Conservation (phyloP, 1,140 invertebrate genomes). For the Tetraneura akinire region DNA sequence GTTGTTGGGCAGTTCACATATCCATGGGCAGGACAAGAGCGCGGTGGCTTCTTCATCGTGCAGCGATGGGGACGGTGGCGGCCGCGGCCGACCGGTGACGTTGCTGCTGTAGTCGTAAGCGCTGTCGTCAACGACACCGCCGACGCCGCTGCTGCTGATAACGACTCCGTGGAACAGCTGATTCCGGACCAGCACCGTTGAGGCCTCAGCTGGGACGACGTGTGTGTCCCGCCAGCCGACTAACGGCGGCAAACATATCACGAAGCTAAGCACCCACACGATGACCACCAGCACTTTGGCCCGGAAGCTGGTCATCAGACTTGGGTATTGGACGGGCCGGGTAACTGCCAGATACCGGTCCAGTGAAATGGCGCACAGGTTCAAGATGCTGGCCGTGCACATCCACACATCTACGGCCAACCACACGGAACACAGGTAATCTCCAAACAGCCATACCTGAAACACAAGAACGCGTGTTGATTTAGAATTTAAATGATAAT, state of each 20-base stretch:
- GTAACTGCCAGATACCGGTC: slow-evolving; percentile 95
- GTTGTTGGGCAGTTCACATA: slow-evolving; percentile 63
- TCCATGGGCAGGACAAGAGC: slow-evolving; percentile 70
- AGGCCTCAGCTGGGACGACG: slow-evolving; percentile 9
- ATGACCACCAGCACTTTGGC: slow-evolving; percentile 85
- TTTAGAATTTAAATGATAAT: neutral
- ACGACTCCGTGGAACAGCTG: neutral
- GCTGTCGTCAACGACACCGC: too few relatives aligned
- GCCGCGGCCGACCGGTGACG: slow-evolving; percentile 42
- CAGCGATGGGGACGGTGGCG: slow-evolving; percentile 66
- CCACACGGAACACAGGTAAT: slow-evolving; percentile 90
- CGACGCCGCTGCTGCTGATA: too few relatives aligned
- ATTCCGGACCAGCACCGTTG: slow-evolving; percentile 40
- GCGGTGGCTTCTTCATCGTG: neutral
- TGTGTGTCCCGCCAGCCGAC: slow-evolving; percentile 87
- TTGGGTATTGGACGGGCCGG: slow-evolving; percentile 87
- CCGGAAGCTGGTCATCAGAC: slow-evolving; percentile 85
- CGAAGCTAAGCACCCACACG: slow-evolving; percentile 92
- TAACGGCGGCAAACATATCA: slow-evolving; percentile 94
- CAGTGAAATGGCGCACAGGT: slow-evolving; percentile 86
- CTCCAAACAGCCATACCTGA: slow-evolving; percentile 89
- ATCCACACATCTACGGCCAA: slow-evolving; percentile 94
- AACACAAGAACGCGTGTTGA: slow-evolving; percentile 56
- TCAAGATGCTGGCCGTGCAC: slow-evolving; percentile 93
- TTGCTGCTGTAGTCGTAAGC: neutral